Evolutionary conservation across 1,140 invertebrate species (phyloP).

Genomic region (Neelides sp.): DNA sequence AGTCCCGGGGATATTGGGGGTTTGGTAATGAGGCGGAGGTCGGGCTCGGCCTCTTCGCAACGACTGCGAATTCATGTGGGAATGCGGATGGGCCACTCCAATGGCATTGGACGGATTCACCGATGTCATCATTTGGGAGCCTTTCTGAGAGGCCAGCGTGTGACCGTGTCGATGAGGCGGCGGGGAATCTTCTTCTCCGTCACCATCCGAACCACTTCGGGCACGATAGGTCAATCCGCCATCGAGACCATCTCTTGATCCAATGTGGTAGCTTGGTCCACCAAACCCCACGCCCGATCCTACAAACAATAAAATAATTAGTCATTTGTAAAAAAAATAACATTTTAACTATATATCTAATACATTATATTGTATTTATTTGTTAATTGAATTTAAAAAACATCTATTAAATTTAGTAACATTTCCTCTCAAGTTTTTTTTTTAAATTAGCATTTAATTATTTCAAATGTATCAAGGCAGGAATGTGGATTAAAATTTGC

Average conservation of each 20-base stretch:
- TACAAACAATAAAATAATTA: slow-evolving; percentile 8
- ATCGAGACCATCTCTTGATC: slow-evolving; percentile 29
- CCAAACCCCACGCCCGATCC: slow-evolving; percentile 29
- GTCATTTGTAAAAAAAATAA: too few species aligned
- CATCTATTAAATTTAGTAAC: too few species aligned
- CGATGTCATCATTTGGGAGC: background rate
- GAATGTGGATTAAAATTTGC: too few species aligned
- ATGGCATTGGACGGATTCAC: slow-evolving; percentile 13
- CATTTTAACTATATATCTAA: too few species aligned
- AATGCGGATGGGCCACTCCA: slow-evolving; percentile 9
- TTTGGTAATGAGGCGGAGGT: slow-evolving; percentile 15
- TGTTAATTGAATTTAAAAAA: too few species aligned
- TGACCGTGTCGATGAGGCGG: slow-evolving; percentile 10
- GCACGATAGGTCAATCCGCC: slow-evolving; percentile 8
- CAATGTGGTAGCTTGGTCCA: slow-evolving; percentile 25
- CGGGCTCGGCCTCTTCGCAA: slow-evolving; percentile 15
- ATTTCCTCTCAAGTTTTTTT: too few species aligned
- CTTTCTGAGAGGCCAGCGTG: slow-evolving; percentile 1
- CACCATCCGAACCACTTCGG: slow-evolving; percentile 26
- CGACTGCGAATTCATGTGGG: slow-evolving; percentile 15
- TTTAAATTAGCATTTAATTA: too few species aligned
- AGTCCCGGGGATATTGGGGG: background rate
- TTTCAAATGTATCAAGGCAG: too few species aligned
- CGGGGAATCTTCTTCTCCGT: slow-evolving; percentile 28
- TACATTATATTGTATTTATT: too few species aligned